Percentiles rank a stretch among this genome's conserved stretches.
These are phyloP conservation scores for Morone saxatilis DNA, from an alignment of 2,113 vertebrate species.

Conservation along the genomic window DNA sequence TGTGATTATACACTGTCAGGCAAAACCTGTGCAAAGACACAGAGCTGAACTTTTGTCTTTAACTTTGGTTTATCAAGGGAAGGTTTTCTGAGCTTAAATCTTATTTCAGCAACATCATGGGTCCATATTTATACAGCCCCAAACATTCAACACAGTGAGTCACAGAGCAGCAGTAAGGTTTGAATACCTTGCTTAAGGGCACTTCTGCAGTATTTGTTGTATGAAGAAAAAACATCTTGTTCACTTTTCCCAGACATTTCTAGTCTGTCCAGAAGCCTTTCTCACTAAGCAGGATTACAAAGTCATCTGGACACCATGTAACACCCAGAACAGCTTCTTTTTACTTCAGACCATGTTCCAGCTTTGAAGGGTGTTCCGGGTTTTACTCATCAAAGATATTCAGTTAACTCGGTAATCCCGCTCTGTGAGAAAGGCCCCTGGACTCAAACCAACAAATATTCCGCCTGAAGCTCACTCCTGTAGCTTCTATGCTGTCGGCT, in stretches of 20 bases:
- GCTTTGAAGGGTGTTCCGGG: constrained; percentile 37
- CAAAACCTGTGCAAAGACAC: constrained; percentile 8
- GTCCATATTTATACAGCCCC: background rate
- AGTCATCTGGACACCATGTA: constrained; percentile 31
- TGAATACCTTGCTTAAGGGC: background rate
- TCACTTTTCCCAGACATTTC: constrained; percentile 22
- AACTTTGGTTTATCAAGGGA: background rate
- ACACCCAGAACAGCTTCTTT: constrained; percentile 13
- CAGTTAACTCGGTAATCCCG: constrained; percentile 37
- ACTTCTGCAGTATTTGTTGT: background rate
- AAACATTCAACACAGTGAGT: background rate
- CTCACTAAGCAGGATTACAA: constrained; percentile 18
- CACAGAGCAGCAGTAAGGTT: background rate
- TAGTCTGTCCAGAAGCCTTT: background rate
- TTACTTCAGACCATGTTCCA: constrained; percentile 6
- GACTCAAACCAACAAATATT: constrained; percentile 15
- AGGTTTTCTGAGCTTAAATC: background rate
- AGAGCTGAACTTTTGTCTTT: constrained; percentile 26
- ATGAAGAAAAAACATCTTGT: background rate
- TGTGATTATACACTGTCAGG: constrained; percentile 11
- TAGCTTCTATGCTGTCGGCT: background rate
- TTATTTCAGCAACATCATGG: background rate
- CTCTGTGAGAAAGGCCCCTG: constrained; percentile 8
- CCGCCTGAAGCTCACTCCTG: background rate
- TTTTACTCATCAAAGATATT: constrained; percentile 49